phyloP scores from a whole-genome alignment of 2,113 vertebrate species.

The Prunella fulvescens region DNA sequence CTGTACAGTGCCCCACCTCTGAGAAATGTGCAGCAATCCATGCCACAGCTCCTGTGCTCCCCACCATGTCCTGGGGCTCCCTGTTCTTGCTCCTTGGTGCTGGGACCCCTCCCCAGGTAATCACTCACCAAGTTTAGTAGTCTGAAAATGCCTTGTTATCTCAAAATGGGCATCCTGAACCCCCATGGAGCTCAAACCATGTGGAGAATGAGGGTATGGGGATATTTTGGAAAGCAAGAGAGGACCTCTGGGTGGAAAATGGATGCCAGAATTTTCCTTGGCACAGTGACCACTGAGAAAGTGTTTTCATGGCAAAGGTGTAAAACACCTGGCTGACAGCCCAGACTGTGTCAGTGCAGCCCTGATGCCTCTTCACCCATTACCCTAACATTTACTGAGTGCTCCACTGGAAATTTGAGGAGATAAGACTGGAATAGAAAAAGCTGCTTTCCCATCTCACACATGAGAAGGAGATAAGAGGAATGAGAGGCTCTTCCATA shows the following conservation, averaged over 20 bases:
- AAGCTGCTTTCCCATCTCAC: not conserved
- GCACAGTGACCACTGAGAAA: not conserved
- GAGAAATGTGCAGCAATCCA: accelerated
- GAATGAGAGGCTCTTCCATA: not conserved
- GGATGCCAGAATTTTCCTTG: not conserved
- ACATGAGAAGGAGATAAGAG: not conserved
- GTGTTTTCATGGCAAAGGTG: not conserved
- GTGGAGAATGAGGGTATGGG: not conserved
- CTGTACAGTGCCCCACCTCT: not conserved
- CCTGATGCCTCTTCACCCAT: not conserved
- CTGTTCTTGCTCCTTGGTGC: not conserved
- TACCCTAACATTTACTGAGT: not conserved
- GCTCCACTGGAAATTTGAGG: not conserved
- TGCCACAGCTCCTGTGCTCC: not conserved
- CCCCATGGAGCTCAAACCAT: not conserved
- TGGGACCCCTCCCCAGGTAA: not conserved
- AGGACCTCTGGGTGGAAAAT: not conserved
- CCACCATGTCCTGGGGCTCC: not conserved
- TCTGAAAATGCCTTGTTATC: not conserved
- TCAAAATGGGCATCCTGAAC: not conserved
- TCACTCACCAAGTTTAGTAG: not conserved
- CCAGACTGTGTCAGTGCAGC: not conserved
- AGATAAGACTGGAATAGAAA: not conserved
- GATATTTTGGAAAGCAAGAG: not conserved
- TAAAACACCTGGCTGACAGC: not conserved